A percentile compares a stretch with the other conserved stretches of the same genome.
These are phyloP conservation scores for Hesperia comma DNA, from an alignment of 2,888 invertebrate species.

Conservation along the genomic window DNA sequence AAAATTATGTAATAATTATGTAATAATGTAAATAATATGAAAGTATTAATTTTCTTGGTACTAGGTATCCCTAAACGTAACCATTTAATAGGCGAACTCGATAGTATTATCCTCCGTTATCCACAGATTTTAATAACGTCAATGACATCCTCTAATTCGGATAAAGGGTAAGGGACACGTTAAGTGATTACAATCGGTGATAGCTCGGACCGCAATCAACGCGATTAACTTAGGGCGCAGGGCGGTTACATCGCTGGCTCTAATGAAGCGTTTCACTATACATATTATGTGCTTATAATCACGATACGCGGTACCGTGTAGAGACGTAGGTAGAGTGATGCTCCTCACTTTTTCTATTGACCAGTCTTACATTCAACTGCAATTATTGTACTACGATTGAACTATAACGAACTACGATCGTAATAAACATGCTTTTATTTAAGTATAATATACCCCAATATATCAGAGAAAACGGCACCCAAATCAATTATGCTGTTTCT, in stretches of 20 bases:
- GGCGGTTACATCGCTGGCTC: slow-evolving; percentile 17
- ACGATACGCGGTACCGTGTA: background rate
- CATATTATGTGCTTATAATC: background rate
- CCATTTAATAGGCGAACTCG: background rate
- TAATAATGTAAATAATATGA: no score
- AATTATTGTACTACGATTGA: no score
- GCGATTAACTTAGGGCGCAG: slow-evolving; percentile 70
- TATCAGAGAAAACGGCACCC: no score
- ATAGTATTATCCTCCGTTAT: slow-evolving; percentile 15
- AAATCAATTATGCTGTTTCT: no score
- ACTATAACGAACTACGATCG: no score
- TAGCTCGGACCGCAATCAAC: slow-evolving; percentile 69
- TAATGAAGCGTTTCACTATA: slow-evolving; percentile 24
- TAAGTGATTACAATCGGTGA: slow-evolving; percentile 75
- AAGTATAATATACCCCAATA: no score
- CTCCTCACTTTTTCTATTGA: background rate
- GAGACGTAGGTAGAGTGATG: no score
- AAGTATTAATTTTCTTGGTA: no score
- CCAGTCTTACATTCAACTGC: background rate
- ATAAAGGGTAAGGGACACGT: slow-evolving; percentile 45
- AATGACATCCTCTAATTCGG: slow-evolving; percentile 31
- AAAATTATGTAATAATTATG: no score
- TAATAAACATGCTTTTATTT: no score
- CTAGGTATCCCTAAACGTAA: background rate
- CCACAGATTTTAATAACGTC: slow-evolving; percentile 34